A percentile compares a stretch with the other conserved stretches of the same genome.
Conservation (phyloP, 2,888 invertebrate genomes). For the Invenusta paracnida region DNA sequence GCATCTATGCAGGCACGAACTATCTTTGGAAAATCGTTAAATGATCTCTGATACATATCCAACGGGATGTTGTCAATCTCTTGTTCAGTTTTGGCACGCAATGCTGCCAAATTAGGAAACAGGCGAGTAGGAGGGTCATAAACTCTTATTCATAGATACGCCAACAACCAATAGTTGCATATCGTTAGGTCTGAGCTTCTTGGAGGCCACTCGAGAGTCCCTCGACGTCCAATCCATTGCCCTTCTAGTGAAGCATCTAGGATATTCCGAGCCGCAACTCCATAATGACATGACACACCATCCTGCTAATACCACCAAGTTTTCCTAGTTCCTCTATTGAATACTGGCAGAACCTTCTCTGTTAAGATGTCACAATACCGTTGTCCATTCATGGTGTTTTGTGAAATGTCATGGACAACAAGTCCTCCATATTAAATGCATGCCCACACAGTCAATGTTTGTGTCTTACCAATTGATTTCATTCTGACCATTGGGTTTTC, state of each 20-base stretch:
- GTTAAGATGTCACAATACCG: background rate
- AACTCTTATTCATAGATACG: background rate
- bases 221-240: background rate
- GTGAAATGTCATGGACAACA: background rate
- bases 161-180: background rate
- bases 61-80: background rate
- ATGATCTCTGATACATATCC: background rate
- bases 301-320: background rate
- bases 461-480: background rate
- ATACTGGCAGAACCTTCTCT: background rate
- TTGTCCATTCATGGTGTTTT: background rate
- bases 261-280: background rate
- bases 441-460: constrained; percentile 12
- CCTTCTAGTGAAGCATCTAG: background rate
- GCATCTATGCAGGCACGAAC: background rate
- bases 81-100: background rate
- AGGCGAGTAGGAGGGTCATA: background rate
- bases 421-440: background rate
- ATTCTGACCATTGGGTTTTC: background rate
- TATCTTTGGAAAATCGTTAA: background rate
- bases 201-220: background rate
- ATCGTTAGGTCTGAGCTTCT: background rate
- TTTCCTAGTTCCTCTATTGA: background rate
- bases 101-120: background rate
- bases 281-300: background rate